Conservation (phyloP, 1,140 invertebrate species). For the Solenopsis fugax region DNA sequence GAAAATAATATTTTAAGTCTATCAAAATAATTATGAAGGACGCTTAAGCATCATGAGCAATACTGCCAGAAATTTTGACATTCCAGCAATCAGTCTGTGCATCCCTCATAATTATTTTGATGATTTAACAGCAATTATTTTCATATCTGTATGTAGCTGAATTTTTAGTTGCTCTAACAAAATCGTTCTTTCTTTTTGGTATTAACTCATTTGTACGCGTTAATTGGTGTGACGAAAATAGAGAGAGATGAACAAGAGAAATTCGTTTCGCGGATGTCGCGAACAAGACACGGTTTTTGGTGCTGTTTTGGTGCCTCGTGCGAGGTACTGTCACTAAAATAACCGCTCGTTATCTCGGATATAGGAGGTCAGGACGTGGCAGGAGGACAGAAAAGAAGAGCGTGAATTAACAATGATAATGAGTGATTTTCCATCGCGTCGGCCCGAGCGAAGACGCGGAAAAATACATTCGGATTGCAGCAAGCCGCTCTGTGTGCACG, state of each 20-base stretch:
- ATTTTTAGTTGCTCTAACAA: too few species aligned
- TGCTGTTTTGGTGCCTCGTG: not conserved
- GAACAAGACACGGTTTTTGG: not conserved
- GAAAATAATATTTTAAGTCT: too few species aligned
- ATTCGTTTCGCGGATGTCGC: not conserved
- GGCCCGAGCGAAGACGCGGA: constrained; percentile 8
- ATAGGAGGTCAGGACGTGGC: not conserved
- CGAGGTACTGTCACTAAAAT: constrained; percentile 17
- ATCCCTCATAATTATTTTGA: too few species aligned
- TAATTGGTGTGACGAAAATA: not conserved
- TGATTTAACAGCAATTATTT: too few species aligned
- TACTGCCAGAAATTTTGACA: too few species aligned
- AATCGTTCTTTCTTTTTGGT: not conserved
- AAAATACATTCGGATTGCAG: constrained; percentile 24
- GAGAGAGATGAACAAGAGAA: not conserved
- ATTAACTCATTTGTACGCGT: not conserved
- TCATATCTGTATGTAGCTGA: too few species aligned
- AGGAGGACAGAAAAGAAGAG: not conserved
- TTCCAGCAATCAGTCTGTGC: too few species aligned
- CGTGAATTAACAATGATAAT: constrained; percentile 36
- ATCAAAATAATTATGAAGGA: too few species aligned
- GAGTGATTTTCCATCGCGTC: constrained; percentile 38
- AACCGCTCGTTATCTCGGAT: constrained; percentile 7
- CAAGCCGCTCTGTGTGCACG: not conserved
- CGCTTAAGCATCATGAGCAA: too few species aligned